Evolutionary conservation across 2,888 invertebrate species (phyloP), one percentile per base, ranked within the genome.

Genomic region (Thecophora atra): DNA sequence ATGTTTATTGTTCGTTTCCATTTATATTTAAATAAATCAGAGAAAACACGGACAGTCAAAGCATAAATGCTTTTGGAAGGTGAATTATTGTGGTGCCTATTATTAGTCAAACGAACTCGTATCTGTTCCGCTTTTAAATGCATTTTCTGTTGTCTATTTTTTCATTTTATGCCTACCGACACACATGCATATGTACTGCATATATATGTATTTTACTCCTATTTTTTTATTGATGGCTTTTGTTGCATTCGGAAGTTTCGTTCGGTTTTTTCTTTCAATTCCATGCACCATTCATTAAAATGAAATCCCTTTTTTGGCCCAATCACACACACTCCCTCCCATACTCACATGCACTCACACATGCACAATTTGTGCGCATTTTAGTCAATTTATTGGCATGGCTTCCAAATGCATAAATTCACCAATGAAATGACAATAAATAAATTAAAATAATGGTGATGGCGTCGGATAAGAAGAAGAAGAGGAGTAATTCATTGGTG

Each of bases 381-480:
- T 83, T 80, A 77, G 80, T 79, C 78, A 81, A 83, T 83, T 84
- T 83, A 83, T 82, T 76, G 75, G 78, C 77, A 77, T 75, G 81
- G 82, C 82, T 85, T 80, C 80, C 78, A 79, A 81, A 79, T 80
- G 79, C 79, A 83, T 83, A 83, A 83, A 82, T 82, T 82, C 80
- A 79, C 82, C 84, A 85, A 85, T 85, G 82, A 84, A 84, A 84
- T 77, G 79, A 79, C 82, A 83, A 83, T 80, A 84, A 85, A 85
- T 85, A 85, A 85, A 85, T 84, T 85, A 83, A 84, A 84, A 83
- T 82, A 84, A 85, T 84, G 82, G 79, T 77, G 76, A 76, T 73
- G 28, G 78, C 68, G 72, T 67, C 68, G 74, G 69, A 72, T 73
- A 73, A 72, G 76, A 75, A 74, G 37, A 37, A 37, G 37, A 37